Conservation (phyloP, 1,140 invertebrate genomes). For the Zaprionus lachaisei region DNA sequence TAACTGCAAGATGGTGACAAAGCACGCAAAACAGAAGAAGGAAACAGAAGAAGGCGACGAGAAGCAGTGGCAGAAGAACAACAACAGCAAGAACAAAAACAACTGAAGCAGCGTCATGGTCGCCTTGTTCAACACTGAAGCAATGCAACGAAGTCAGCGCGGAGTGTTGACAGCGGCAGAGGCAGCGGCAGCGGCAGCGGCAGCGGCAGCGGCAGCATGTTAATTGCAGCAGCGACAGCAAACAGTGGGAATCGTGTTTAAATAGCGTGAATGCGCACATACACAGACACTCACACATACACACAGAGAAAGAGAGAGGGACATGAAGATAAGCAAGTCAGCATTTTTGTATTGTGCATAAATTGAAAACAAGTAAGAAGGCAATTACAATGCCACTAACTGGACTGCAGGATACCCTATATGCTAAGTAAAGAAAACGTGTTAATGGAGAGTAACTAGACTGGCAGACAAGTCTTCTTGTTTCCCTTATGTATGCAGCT, state of each 20-base stretch:
- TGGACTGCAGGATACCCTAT: conserved; percentile 21
- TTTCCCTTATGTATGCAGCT: background rate
- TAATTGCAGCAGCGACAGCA: conserved; percentile 72
- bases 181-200: conserved; percentile 57
- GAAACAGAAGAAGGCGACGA: background rate
- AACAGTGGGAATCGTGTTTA: conserved; percentile 75
- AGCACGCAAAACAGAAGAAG: conserved; percentile 62
- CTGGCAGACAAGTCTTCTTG: too few species aligned
- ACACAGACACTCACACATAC: conserved; percentile 28
- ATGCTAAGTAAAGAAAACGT: background rate
- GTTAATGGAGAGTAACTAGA: background rate
- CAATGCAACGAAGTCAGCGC: conserved; percentile 37
- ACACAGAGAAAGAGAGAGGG: conserved; percentile 8
- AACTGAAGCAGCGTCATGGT: conserved; percentile 20
- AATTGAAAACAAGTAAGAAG: conserved; percentile 64
- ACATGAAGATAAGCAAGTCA: conserved; percentile 16
- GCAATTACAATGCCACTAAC: background rate
- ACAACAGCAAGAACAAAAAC: conserved; percentile 16
- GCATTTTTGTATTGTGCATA: conserved; percentile 51
- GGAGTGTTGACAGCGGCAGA: conserved; percentile 55
- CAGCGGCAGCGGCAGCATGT: conserved; percentile 69
- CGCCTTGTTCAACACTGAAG: conserved; percentile 11
- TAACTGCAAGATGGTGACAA: conserved; percentile 71
- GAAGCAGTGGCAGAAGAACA: conserved; percentile 16
- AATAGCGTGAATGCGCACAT: conserved; percentile 66